These are phyloP conservation scores for Spodoptera litura DNA, from an alignment of 1,140 invertebrate genomes.

Conservation along the genomic window DNA sequence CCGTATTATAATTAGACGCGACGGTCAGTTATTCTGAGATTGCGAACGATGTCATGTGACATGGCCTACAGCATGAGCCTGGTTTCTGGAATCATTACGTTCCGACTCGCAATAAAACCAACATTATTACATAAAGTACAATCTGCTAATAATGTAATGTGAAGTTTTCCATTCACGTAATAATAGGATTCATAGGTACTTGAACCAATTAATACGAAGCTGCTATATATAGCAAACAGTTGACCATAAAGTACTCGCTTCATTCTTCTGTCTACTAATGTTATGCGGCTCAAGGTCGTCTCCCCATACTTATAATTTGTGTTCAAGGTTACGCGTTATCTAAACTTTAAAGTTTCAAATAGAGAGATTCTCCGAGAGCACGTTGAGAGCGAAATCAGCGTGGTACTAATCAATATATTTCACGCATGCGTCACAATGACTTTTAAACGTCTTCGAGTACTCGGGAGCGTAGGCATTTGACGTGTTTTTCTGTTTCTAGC, in stretches of 20 bases:
- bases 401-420: constrained; percentile 77
- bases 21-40: constrained; percentile 78
- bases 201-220: constrained; percentile 23
- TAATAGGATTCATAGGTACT: constrained; percentile 19
- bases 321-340: constrained; percentile 37
- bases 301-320: constrained; percentile 12
- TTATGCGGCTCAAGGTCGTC: constrained; percentile 28
- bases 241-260: constrained; percentile 18
- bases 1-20: constrained; percentile 76
- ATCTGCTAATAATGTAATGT: constrained; percentile 5
- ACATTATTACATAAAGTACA: constrained; percentile 10
- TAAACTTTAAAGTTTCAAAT: constrained; percentile 38
- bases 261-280: constrained; percentile 9
- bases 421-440: constrained; percentile 80
- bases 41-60: constrained; percentile 70
- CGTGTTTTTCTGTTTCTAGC: constrained; percentile 40
- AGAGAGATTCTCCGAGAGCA: constrained; percentile 42
- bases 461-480: constrained; percentile 57
- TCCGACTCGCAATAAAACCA: constrained; percentile 19
- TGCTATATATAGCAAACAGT: constrained; percentile 11
- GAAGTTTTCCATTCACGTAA: constrained; percentile 44
- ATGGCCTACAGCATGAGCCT: constrained; percentile 48
- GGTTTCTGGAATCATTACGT: constrained; percentile 30
- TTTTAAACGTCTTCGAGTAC: constrained; percentile 57
- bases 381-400: constrained; percentile 63